Percentiles rank a stretch among this genome's conserved stretches.
Evolutionary conservation across 2,797 vertebrate species (phyloP).

Genomic region (Lepus oiostolus): DNA sequence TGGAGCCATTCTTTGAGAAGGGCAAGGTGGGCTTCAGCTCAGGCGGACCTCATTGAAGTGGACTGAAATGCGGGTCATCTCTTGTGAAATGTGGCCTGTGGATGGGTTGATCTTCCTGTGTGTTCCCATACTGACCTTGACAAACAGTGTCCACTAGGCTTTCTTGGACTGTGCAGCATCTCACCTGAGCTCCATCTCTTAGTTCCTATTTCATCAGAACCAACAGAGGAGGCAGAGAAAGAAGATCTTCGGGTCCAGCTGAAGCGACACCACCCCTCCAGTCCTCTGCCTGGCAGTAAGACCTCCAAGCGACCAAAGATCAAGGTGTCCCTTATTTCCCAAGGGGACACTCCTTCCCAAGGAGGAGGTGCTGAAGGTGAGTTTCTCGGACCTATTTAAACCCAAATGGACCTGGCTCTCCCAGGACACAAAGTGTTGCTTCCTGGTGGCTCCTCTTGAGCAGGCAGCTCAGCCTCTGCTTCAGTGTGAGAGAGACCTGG

Average conservation of each 20-base stretch:
- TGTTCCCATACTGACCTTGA: neutral
- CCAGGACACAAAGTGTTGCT: neutral
- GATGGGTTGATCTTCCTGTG: neutral
- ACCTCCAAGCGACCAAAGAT: conserved; percentile 97
- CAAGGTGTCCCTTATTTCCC: conserved; percentile 98
- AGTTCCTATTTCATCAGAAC: conserved; percentile 95
- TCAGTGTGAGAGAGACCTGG: neutral
- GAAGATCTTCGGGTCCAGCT: conserved; percentile 93
- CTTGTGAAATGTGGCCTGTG: neutral
- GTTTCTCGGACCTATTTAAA: conserved; percentile 37
- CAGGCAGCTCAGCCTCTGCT: neutral
- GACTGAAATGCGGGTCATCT: neutral
- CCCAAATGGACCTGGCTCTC: neutral
- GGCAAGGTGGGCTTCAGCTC: neutral
- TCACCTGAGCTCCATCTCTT: conserved; percentile 79
- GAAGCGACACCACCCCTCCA: conserved; percentile 94
- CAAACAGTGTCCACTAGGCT: neutral
- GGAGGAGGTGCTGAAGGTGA: conserved; percentile 92
- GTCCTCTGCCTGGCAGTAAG: conserved; percentile 91
- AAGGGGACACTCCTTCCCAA: conserved; percentile 91
- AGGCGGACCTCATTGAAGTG: neutral
- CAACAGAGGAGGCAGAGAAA: conserved; percentile 92
- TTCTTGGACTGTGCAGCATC: neutral
- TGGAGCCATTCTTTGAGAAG: neutral
- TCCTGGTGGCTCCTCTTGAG: neutral